Conservation (phyloP, 2,113 vertebrate genomes). For the Leucopsar rothschildi region DNA sequence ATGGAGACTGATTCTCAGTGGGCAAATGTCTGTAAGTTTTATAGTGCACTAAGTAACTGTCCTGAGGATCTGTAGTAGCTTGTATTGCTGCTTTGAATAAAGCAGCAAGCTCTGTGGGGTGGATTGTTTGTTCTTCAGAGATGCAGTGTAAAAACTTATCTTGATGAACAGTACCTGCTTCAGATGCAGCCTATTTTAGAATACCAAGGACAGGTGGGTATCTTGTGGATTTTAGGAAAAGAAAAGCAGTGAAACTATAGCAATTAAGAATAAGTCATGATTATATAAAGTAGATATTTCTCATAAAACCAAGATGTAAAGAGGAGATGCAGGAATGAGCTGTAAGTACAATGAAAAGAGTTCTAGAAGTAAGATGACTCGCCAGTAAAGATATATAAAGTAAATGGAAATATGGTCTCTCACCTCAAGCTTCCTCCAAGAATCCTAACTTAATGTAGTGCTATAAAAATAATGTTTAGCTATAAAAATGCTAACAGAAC, state of each 20-base stretch:
- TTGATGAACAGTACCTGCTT: neutral
- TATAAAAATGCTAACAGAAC: constrained; percentile 8
- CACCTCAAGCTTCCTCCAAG: neutral
- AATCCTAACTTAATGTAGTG: neutral
- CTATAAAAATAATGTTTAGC: constrained; percentile 16
- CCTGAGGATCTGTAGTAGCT: neutral
- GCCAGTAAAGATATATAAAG: neutral
- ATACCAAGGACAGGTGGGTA: neutral
- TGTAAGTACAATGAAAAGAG: neutral
- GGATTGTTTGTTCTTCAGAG: neutral
- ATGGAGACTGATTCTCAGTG: neutral
- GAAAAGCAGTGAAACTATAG: neutral
- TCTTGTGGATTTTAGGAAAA: neutral
- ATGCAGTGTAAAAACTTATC: neutral
- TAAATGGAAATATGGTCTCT: neutral
- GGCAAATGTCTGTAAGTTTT: neutral
- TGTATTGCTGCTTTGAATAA: neutral
- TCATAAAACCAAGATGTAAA: neutral
- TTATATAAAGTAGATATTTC: neutral
- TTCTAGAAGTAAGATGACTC: neutral
- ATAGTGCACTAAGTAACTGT: neutral
- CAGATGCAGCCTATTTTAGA: neutral
- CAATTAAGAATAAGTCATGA: neutral
- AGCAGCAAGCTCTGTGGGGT: neutral
- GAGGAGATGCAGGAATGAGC: neutral